A percentile compares a stretch with the other conserved stretches of the same genome.
These are phyloP conservation scores for Hirtodrosophila histrioides DNA, from an alignment of 2,888 invertebrate species.

Conservation along the genomic window DNA sequence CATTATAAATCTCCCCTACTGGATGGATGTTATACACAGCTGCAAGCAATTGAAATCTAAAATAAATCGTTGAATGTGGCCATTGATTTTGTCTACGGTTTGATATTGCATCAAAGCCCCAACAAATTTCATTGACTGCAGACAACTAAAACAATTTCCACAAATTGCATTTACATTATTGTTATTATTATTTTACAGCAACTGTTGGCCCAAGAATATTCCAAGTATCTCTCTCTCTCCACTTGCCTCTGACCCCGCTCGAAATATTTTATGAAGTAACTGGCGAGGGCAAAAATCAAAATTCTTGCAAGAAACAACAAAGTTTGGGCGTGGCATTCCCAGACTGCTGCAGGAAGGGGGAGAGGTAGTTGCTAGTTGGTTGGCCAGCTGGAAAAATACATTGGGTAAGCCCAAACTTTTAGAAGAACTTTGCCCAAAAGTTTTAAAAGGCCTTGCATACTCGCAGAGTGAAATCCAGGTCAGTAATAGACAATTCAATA, in stretches of 20 bases:
- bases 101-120: too few species aligned
- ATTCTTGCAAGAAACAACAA: constrained; percentile 33
- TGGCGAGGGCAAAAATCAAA: constrained; percentile 33
- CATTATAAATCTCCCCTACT: too few species aligned
- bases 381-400: constrained; percentile 51
- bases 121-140: too few species aligned
- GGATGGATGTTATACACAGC: too few species aligned
- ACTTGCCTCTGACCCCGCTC: too few species aligned
- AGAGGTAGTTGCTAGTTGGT: neutral
- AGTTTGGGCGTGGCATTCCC: neutral
- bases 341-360: neutral
- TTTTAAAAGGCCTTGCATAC: neutral
- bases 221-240: too few species aligned
- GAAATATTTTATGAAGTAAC: constrained; percentile 17
- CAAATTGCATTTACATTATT: neutral
- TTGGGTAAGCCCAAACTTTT: constrained; percentile 10
- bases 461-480: too few species aligned
- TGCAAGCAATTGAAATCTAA: too few species aligned
- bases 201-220: too few species aligned
- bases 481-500: too few species aligned
- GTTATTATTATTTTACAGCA: neutral
- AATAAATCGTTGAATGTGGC: too few species aligned
- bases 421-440: constrained; percentile 13
- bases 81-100: too few species aligned
- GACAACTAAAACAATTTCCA: neutral